Evolutionary conservation across 2,888 invertebrate genomes (phyloP).

Genomic region (Aplocera efformata): DNA sequence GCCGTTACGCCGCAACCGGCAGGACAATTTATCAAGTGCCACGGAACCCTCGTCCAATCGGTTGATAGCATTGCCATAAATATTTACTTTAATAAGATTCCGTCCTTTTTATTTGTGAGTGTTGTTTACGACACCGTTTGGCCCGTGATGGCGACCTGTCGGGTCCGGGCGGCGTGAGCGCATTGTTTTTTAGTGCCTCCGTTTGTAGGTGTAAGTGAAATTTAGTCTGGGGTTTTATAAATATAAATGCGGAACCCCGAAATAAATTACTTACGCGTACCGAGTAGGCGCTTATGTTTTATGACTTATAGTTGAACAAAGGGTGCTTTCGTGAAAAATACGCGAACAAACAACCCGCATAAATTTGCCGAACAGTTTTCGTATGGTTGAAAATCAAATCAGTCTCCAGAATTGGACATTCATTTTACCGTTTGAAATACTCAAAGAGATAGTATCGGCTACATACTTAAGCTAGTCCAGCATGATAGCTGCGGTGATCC

Average conservation of each 20-base stretch:
- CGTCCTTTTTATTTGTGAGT: constrained; percentile 71
- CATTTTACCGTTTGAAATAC: constrained; percentile 23
- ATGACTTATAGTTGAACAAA: constrained; percentile 1
- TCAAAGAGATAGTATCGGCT: constrained; percentile 24
- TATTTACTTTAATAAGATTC: constrained; percentile 80
- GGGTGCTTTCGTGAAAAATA: background rate
- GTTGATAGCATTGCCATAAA: constrained; percentile 78
- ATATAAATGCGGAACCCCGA: constrained; percentile 8
- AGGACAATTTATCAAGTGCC: constrained; percentile 75
- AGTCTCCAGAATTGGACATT: constrained; percentile 4
- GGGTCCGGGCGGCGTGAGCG: constrained; percentile 48
- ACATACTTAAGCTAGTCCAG: constrained; percentile 35
- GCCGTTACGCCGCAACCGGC: constrained; percentile 63
- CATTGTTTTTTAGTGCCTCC: constrained; percentile 59
- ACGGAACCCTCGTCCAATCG: constrained; percentile 75
- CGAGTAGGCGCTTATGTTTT: constrained; percentile 8
- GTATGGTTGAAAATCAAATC: no score
- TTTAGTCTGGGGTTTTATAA: constrained; percentile 25
- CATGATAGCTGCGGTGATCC: constrained; percentile 54
- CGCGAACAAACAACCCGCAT: constrained; percentile 1
- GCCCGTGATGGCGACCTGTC: constrained; percentile 61
- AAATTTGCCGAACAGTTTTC: no score
- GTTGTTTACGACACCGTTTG: constrained; percentile 73
- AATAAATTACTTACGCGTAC: constrained; percentile 8
- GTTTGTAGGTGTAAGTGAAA: constrained; percentile 52